Evolutionary conservation across 2,113 vertebrate species (phyloP).

Genomic region (Rhinichthys klamathensis): DNA sequence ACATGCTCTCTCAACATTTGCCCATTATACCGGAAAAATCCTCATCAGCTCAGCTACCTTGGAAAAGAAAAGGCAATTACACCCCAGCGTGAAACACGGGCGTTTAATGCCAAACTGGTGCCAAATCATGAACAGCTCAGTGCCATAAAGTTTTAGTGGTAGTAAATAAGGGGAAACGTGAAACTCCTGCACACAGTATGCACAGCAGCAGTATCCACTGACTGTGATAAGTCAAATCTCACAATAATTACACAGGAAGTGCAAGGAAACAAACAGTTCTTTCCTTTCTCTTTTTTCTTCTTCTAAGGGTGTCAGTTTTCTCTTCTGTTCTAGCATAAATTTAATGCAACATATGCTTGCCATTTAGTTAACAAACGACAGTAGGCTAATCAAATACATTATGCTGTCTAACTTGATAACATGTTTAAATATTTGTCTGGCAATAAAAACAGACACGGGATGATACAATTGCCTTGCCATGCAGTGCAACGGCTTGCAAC

Average conservation of each 20-base stretch:
- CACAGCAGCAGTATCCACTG: not conserved
- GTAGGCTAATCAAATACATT: conserved; percentile 3
- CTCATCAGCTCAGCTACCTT: conserved; percentile 2
- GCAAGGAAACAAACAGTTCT: not conserved
- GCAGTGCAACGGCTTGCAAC: not conserved
- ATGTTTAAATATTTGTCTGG: conserved; percentile 17
- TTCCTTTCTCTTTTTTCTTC: not conserved
- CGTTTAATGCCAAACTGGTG: not conserved
- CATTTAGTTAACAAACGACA: not conserved
- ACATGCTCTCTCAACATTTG: conserved; percentile 19
- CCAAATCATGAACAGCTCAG: conserved; percentile 20
- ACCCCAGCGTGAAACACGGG: not conserved
- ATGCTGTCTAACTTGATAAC: not conserved
- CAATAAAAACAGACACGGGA: conserved; percentile 6
- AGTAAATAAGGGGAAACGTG: not conserved
- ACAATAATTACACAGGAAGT: not conserved
- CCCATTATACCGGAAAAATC: not conserved
- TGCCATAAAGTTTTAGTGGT: conserved; percentile 5
- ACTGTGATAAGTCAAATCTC: not conserved
- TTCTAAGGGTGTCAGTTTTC: not conserved
- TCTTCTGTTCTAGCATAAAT: not conserved
- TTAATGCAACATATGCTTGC: not conserved
- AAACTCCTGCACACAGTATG: not conserved
- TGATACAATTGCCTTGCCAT: conserved; percentile 15
- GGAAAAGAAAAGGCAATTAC: conserved; percentile 7